Evolutionary conservation across 2,797 vertebrate genomes (phyloP), one percentile per base, ranked within the genome.

Genomic region (Leuciscus waleckii): DNA sequence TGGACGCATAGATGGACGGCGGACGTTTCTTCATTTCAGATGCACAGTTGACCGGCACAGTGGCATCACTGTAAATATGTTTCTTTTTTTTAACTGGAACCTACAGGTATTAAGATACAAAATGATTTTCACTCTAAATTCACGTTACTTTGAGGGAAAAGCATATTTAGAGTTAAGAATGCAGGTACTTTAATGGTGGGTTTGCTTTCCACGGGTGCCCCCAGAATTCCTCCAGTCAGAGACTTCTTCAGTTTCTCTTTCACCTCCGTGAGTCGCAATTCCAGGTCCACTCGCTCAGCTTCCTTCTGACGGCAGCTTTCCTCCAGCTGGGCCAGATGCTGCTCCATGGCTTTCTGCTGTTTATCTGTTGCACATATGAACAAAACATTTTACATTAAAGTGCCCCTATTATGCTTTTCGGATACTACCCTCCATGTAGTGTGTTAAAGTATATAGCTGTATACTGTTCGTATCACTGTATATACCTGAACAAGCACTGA

Each of bases 201-300:
- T 90, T 94, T 97, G 88, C 90, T 85, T 80, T 96, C 95, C 29
- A 96, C 86, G 1, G 97, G 93, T 2, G 97, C 93, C 43, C 95
- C 96, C 90, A 97, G 92, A 4, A 96, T 96, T 63, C 97, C 97
- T 87, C 97, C 96, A 0, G 98, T 98, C 93, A 99, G 85, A 0
- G 97, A 98, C 89, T 97, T 98, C 92, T 97, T 98, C 87, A 99
- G 93, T 88, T 95, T 96, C 89, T 99, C 98, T 92, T 99, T 99
- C 89, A 99, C 98, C 79, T 96, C 96, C 0, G 96, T 96, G 79
- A 99, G 95, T 89, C 90, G 91, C 54, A 99, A 95, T 91, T 99
- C 98, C 82, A 99, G 92, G 86, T 98, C 97, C 0, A 99, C 98
- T 0, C 98, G 93, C 68, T 94, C 94, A 82, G 96, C 94, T 91